These are phyloP conservation scores for Eupsittula cactorum DNA, from an alignment of 2,113 vertebrate species.

Conservation along the genomic window DNA sequence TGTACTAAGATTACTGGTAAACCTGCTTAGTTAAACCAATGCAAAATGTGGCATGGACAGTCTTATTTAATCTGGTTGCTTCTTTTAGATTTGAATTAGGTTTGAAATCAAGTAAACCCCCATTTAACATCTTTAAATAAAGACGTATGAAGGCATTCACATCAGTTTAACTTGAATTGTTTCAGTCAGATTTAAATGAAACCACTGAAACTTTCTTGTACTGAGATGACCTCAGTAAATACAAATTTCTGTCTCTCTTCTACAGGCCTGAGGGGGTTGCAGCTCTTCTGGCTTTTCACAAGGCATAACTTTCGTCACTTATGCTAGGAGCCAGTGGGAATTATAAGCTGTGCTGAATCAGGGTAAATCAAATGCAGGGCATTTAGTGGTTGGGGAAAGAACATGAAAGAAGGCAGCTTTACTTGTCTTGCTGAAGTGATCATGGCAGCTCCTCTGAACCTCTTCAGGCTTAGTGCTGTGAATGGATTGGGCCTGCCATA, in stretches of 20 bases:
- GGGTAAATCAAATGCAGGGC: background rate
- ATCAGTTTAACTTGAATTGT: slow-evolving; percentile 46
- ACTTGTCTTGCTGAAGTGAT: background rate
- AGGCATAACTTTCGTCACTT: background rate
- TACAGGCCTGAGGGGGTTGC: background rate
- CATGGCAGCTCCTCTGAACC: background rate
- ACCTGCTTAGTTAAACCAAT: slow-evolving; percentile 23
- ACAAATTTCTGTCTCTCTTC: slow-evolving; percentile 13
- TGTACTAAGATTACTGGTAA: slow-evolving; percentile 21
- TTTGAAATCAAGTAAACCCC: slow-evolving; percentile 34
- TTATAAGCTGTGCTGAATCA: background rate
- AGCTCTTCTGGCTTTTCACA: background rate
- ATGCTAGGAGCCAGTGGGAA: background rate
- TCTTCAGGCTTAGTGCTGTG: background rate
- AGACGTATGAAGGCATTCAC: slow-evolving; percentile 14
- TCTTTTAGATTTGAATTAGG: slow-evolving; percentile 39
- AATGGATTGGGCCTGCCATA: background rate
- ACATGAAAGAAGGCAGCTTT: background rate
- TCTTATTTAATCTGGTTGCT: slow-evolving; percentile 14
- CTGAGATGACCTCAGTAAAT: slow-evolving; percentile 13
- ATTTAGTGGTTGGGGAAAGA: background rate
- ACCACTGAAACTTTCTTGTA: background rate
- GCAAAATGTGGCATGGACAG: background rate
- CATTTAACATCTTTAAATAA: slow-evolving; percentile 54
- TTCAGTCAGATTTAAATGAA: slow-evolving; percentile 45